phyloP scores from a whole-genome alignment of 1,140 invertebrate species.

The Calephelis virginiensis region DNA sequence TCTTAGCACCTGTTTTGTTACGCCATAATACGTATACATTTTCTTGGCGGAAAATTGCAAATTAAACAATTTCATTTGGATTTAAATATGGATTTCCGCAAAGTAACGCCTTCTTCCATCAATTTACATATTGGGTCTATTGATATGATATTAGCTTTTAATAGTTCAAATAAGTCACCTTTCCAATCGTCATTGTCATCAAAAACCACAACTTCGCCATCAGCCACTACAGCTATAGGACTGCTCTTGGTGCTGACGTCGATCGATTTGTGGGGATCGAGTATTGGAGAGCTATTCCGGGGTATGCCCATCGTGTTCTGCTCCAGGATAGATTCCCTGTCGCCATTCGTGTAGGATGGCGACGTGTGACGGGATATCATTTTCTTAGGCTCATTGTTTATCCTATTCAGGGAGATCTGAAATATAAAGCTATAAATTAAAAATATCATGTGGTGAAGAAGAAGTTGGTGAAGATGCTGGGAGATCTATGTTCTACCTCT shows the following conservation, averaged over 20 bases:
- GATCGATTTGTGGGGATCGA: slow-evolving; percentile 67
- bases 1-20: too few relatives aligned
- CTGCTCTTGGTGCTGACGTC: slow-evolving; percentile 70
- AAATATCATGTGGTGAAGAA: too few relatives aligned
- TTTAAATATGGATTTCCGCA: too few relatives aligned
- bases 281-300: slow-evolving; percentile 76
- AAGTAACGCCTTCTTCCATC: too few relatives aligned
- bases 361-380: slow-evolving; percentile 79
- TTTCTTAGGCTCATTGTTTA: slow-evolving; percentile 69
- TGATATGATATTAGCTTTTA: background rate
- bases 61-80: too few relatives aligned
- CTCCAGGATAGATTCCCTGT: slow-evolving; percentile 48
- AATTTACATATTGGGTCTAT: too few relatives aligned
- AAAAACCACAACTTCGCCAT: slow-evolving; percentile 88
- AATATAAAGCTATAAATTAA: slow-evolving; percentile 30
- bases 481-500: too few relatives aligned
- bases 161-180: slow-evolving; percentile 49
- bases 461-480: background rate
- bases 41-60: too few relatives aligned
- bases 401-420: slow-evolving; percentile 65
- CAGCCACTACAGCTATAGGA: slow-evolving; percentile 80
- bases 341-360: slow-evolving; percentile 71
- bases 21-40: too few relatives aligned
- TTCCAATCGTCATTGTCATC: slow-evolving; percentile 89
- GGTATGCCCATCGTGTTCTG: slow-evolving; percentile 67